Conservation (phyloP, 1,140 invertebrate species). For the Uloborus diversus region DNA sequence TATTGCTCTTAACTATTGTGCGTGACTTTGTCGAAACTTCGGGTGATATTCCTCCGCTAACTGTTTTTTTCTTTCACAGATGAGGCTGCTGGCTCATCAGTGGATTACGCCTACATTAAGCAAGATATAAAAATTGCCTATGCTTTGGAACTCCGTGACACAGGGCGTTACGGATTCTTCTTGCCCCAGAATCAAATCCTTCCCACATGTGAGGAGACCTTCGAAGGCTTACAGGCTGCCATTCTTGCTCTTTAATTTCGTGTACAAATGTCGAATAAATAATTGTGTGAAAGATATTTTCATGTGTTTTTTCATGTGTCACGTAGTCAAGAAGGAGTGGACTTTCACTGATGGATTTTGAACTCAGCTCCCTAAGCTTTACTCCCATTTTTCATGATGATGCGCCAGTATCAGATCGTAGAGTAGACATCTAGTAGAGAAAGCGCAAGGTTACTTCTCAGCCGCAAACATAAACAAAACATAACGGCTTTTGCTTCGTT, state of each 20-base stretch:
- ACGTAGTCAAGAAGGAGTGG: too few species aligned
- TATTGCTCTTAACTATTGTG: too few species aligned
- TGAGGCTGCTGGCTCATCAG: slow-evolving; percentile 57
- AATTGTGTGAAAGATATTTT: not conserved
- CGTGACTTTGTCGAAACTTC: too few species aligned
- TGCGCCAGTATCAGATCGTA: too few species aligned
- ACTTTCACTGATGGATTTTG: too few species aligned
- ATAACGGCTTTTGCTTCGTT: too few species aligned
- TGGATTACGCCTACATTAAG: slow-evolving; percentile 59
- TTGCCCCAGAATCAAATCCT: slow-evolving; percentile 72
- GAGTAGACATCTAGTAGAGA: too few species aligned
- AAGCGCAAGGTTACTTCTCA: too few species aligned
- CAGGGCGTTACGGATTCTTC: slow-evolving; percentile 68
- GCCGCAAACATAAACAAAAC: too few species aligned
- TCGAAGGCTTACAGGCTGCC: slow-evolving; percentile 68
- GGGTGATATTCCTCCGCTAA: too few species aligned
- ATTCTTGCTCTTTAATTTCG: slow-evolving; percentile 24
- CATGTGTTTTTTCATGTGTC: not conserved
- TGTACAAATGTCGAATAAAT: not conserved
- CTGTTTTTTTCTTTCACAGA: slow-evolving; percentile 49
- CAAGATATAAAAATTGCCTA: slow-evolving; percentile 65
- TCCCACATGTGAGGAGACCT: slow-evolving; percentile 79
- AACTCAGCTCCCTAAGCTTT: too few species aligned
- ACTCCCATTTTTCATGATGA: too few species aligned
- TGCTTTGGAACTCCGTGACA: slow-evolving; percentile 67